These are phyloP conservation scores for Acipenser transmontanus DNA, from an alignment of 2,797 vertebrate genomes.

Conservation along the genomic window DNA sequence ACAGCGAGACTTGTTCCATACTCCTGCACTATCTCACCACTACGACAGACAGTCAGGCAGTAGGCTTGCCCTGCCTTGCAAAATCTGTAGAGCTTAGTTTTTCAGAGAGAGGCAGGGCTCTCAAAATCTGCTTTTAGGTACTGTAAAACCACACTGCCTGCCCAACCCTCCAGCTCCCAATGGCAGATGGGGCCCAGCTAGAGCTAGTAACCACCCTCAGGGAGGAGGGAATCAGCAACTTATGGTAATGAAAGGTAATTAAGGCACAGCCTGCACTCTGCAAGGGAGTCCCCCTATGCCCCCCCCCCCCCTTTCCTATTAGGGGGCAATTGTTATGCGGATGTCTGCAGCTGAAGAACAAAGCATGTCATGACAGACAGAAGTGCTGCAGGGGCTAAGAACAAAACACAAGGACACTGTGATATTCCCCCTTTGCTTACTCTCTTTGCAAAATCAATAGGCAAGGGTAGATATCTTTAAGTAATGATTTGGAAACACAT, in stretches of 20 bases:
- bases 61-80: conserved; percentile 10
- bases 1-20: conserved; percentile 20
- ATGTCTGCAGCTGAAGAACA: conserved; percentile 7
- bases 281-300: not conserved
- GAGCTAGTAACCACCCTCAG: conserved; percentile 22
- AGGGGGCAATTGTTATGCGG: not conserved
- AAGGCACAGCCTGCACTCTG: conserved; percentile 11
- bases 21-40: conserved; percentile 11
- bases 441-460: too few species aligned
- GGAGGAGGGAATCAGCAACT: conserved; percentile 35
- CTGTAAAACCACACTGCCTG: conserved; percentile 26
- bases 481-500: too few species aligned
- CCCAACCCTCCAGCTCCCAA: conserved; percentile 19
- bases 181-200: conserved; percentile 49
- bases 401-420: not conserved
- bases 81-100: conserved; percentile 20
- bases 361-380: conserved; percentile 4
- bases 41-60: conserved; percentile 4
- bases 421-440: not conserved
- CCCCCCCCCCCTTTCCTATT: conserved; percentile 1
- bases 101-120: conserved; percentile 20
- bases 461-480: too few species aligned
- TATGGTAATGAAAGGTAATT: conserved; percentile 37
- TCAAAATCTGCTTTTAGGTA: conserved; percentile 29
- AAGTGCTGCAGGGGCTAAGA: not conserved